Base-by-base conservation (phyloP, 2,888 invertebrate genomes). In the Clanis bilineata region DNA sequence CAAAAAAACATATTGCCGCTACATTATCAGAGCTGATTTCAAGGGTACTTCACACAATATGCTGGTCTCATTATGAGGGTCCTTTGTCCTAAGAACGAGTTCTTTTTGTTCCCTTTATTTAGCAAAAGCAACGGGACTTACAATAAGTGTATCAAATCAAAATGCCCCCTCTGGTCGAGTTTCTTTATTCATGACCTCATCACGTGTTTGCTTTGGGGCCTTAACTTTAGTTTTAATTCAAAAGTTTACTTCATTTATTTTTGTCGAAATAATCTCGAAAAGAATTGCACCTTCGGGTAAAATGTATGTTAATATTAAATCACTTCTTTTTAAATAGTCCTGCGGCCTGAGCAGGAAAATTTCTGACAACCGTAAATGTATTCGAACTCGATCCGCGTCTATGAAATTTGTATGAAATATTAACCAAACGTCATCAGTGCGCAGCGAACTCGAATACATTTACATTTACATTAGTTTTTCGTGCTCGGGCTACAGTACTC, bases 61-160 rank as follows among this genome's bases (percentile, higher is more conserved):
- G 87, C 87, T 84, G 84, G 90, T 83, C 86, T 91, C 89, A 92
- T 91, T 90, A 91, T 91, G 81, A 87, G 90, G 90, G 91, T 63
- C 79, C 88, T 90, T 91, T 92, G 91, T 92, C 91, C 90, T 91
- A 82, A 88, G 81, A 88, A 91, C 92, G 87, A 86, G 92, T 92
- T 88, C 86, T 79, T 86, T 82, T 77, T 72, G 73, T 73, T 74
- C 77, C 75, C 77, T 82, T 83, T 79, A 82, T 84, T 85, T 82
- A 72, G 82, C 78, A 77, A 80, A 74, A 80, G 85, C 85, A 87
- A 88, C 80, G 83, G 85, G 83, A 83, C 82, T 73, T 73, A 83
- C 84, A 86, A 86, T 89, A 86, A 86, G 83, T 91, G 90, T 91
- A 90, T 91, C 90, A 85, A 90, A 90, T 88, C 85, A 82, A 80